Base-by-base conservation (phyloP, 1,140 invertebrate genomes). In the Drosophila oshimai region DNA sequence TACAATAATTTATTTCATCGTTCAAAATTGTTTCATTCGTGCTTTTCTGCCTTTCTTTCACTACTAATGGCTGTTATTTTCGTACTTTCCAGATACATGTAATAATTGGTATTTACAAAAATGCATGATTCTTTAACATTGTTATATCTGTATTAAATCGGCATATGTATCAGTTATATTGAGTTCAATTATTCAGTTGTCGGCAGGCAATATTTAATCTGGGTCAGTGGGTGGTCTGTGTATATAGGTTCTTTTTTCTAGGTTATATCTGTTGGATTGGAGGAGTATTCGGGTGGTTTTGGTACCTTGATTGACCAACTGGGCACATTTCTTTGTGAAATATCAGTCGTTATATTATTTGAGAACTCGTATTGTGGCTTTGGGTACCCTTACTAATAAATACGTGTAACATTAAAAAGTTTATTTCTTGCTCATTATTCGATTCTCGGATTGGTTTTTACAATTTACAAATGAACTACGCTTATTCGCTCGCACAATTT, bases 1-100 rank as follows among this genome's bases (percentile, higher is more conserved):
- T 87, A 87, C 75, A 86, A 80, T 69, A 51, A 61, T 87, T 86
- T 87, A 80, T 80, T 86, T 77, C 73, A 54, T 58, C 69, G 29
- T 73, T 73, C 49, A 73, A 73, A 73, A 73, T 44, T 73, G 41
- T 44, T 61, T 49, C 33, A 61, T 74, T 50, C 64, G 42, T 74
- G 57, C 37, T 49, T 44, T 7, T 28, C 39, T 71, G 53, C 29
- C 28, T 60, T 86, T 84, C 80, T 60, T 86, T 84, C 80, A 72
- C 80, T 75, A 75, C 80, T 50, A 57, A 61, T 80, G 75, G 76
- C 70, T 78, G 61, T 45, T 51, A 17, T 29, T 33, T 50, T 73
- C 42, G 10, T 33, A 36, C 28, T 41, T 33, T 37, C 45, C 18
- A 39, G 45, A 46, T 71, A 51, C 57, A 65, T 64, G 37, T 24